A percentile compares a stretch with the other conserved stretches of the same genome.
These are phyloP conservation scores for Caenorhabditis uteleia DNA, from an alignment of 2,888 invertebrate species.

Conservation along the genomic window DNA sequence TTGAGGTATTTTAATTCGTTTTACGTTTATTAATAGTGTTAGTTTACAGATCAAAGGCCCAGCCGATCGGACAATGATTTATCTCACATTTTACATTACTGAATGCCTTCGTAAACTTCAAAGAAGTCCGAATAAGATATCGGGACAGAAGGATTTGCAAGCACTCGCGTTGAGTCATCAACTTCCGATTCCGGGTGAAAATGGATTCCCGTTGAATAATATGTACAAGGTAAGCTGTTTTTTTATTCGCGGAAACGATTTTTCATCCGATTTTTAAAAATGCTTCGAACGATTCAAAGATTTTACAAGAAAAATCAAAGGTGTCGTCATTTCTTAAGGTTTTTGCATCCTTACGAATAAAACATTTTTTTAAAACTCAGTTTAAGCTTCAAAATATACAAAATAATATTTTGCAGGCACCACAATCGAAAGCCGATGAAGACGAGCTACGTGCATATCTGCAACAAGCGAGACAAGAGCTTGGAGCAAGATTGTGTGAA, in stretches of 20 bases:
- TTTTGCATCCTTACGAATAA: no score
- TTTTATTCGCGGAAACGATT: no score
- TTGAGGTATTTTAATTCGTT: no score
- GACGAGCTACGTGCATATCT: conserved; percentile 91
- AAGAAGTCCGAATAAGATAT: conserved; percentile 84
- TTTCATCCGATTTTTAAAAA: no score
- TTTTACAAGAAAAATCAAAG: no score
- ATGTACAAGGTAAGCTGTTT: conserved; percentile 78
- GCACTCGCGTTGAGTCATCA: conserved; percentile 82
- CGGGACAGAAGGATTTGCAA: conserved; percentile 91
- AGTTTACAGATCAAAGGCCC: conserved; percentile 82
- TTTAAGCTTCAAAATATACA: neutral
- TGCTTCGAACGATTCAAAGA: no score
- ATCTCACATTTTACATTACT: conserved; percentile 93
- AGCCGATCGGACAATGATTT: conserved; percentile 93
- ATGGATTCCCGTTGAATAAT: conserved; percentile 90
- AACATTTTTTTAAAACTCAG: no score
- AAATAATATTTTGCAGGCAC: conserved; percentile 24
- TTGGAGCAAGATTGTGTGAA: conserved; percentile 87
- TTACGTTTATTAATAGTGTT: neutral
- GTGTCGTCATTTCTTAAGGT: no score
- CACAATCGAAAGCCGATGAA: conserved; percentile 70
- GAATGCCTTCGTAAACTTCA: conserved; percentile 94
- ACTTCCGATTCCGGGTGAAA: conserved; percentile 94
- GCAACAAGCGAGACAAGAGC: conserved; percentile 91